These are phyloP conservation scores for Reticulitermes lucifugus DNA, from an alignment of 2,888 invertebrate genomes.

Conservation along the genomic window DNA sequence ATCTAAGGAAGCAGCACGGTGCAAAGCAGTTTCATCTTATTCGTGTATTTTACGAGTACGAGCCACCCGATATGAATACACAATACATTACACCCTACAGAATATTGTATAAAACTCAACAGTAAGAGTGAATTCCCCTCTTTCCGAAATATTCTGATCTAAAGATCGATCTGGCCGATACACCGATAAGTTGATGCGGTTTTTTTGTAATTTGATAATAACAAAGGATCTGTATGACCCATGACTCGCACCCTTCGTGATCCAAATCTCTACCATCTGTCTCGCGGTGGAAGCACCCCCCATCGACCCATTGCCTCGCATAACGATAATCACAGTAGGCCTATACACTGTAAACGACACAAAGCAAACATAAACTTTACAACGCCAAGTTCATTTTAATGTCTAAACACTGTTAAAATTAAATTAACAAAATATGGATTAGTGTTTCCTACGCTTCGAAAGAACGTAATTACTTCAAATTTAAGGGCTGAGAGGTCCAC, in stretches of 20 bases:
- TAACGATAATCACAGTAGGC: too few relatives aligned
- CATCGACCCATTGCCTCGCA: too few relatives aligned
- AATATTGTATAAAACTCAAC: background rate
- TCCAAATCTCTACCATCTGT: slow-evolving; percentile 3
- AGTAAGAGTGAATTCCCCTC: background rate
- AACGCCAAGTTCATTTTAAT: too few relatives aligned
- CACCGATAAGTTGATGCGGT: background rate
- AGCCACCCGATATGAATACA: background rate
- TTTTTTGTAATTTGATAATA: background rate
- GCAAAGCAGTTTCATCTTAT: too few relatives aligned
- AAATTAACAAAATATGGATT: too few relatives aligned
- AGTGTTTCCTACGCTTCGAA: too few relatives aligned
- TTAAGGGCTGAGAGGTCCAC: too few relatives aligned
- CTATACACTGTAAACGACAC: too few relatives aligned
- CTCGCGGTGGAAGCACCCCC: background rate
- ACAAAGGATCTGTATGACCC: background rate
- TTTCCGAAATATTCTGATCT: background rate
- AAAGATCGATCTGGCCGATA: background rate
- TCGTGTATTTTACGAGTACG: background rate
- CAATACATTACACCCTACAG: background rate
- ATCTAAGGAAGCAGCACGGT: too few relatives aligned
- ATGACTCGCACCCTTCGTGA: background rate
- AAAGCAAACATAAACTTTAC: too few relatives aligned
- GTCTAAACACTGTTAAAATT: too few relatives aligned
- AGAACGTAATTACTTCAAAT: too few relatives aligned